Percentiles rank a stretch among this genome's conserved stretches.
These are phyloP conservation scores for Gymnarchus niloticus DNA, from an alignment of 2,113 vertebrate genomes.

Conservation along the genomic window DNA sequence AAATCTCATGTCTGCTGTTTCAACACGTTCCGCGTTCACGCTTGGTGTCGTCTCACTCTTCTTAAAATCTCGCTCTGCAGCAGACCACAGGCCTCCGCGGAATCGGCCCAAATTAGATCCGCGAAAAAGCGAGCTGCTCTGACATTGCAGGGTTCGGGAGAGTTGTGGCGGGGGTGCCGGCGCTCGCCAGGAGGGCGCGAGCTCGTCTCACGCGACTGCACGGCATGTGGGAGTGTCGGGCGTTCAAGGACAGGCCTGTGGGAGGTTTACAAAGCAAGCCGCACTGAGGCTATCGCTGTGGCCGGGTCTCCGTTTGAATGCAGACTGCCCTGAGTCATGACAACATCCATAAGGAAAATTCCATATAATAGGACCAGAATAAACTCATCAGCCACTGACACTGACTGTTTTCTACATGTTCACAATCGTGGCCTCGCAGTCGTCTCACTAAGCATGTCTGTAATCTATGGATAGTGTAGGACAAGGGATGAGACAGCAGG, in stretches of 20 bases:
- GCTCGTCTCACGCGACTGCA: background rate
- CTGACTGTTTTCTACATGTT: too few relatives aligned
- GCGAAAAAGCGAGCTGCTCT: background rate
- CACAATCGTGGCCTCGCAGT: background rate
- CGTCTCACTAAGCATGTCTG: background rate
- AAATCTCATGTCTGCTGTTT: background rate
- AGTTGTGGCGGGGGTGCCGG: background rate
- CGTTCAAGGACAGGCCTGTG: background rate
- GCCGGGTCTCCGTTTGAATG: background rate
- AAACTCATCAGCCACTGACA: too few relatives aligned
- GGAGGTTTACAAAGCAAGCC: background rate
- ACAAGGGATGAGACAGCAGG: background rate
- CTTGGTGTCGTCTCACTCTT: too few relatives aligned
- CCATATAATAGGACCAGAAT: too few relatives aligned
- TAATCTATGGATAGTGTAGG: background rate
- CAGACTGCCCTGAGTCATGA: too few relatives aligned
- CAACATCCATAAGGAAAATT: too few relatives aligned
- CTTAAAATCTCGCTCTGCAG: background rate
- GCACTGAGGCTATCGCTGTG: background rate
- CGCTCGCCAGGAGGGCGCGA: background rate
- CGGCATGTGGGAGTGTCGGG: background rate
- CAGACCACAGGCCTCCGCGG: background rate
- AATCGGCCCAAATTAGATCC: background rate
- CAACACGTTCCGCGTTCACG: background rate
- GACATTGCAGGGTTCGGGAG: background rate